Evolutionary conservation across 2,888 invertebrate species (phyloP), one percentile per base, ranked within the genome.

Genomic region (Meliscaeva auricollis): DNA sequence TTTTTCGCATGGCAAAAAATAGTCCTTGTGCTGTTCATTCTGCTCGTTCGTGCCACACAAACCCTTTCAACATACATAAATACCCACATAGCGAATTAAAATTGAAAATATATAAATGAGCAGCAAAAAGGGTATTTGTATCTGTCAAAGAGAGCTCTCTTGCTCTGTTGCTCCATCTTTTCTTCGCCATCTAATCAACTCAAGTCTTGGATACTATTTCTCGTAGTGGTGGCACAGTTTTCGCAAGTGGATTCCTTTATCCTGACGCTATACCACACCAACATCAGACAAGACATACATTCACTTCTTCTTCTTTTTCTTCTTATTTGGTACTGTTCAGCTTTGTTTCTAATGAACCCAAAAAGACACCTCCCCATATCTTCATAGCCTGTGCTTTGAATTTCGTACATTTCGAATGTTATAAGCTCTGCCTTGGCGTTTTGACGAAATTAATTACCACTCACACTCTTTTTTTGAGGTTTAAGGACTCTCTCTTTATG

Each of bases 21-120:
- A 69, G 79, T 66, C 74, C 76, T 64, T 35, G 20, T 17, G 48
- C 54, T 48, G 26, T 20, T 44, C 46, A 13, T 60, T 41, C 44
- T 15, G 60, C 44, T 66, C 35, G 50, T 66, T 48, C 69, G 74
- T 64, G 75, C 54, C 56, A 56, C 54, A 9, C 44, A 32, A 56
- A 56, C 52, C 52, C 68, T 69, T 44, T 38, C 26, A 38, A 32
- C 73, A 38, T 35, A 58, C 13, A 20, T 13, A 73, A 11, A 72
- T 13, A 68, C 77, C 58, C 58, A 77, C 72, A 77, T 20, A 72
- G 62, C 50, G 74, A 75, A 75, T 75, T 79, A 70, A 79, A 79
- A 79, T 70, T 79, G 79, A 74, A 79, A 79, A 84, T 79, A 84
- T 79, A 84, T 84, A 79, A 84, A 84, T 75, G 84, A 80, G 80